Percentiles rank a stretch among this genome's conserved stretches.
Conservation (phyloP, 2,113 vertebrate genomes). For the Amphiprion percula region DNA sequence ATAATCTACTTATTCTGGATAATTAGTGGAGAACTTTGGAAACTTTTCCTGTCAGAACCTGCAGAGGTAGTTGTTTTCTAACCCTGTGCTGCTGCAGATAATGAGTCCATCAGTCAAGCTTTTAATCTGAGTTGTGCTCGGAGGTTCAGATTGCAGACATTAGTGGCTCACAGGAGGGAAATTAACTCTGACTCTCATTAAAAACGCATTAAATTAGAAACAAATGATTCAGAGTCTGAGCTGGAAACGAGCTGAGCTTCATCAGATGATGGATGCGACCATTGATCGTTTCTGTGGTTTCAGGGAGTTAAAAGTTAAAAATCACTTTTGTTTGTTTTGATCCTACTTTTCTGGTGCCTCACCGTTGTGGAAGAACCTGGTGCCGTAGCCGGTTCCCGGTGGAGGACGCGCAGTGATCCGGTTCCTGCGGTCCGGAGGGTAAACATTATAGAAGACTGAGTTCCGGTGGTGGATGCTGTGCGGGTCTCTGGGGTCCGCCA, state of each 20-base stretch:
- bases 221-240: neutral
- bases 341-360: constrained; percentile 35
- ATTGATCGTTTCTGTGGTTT: neutral
- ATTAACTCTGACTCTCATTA: constrained; percentile 25
- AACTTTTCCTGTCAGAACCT: neutral
- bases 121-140: constrained; percentile 7
- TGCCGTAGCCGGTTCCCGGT: constrained; percentile 75
- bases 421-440: constrained; percentile 69
- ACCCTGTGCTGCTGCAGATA: neutral
- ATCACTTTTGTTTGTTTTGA: no score
- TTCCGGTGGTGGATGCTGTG: constrained; percentile 77
- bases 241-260: neutral
- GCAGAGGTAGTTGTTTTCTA: neutral
- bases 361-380: constrained; percentile 85
- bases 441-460: constrained; percentile 79
- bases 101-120: constrained; percentile 7
- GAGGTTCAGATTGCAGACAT: constrained; percentile 18
- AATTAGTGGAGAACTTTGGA: neutral
- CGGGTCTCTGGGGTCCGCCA: constrained; percentile 59
- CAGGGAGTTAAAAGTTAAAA: no score
- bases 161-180: neutral
- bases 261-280: neutral
- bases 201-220: constrained; percentile 15
- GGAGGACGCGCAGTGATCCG: constrained; percentile 46
- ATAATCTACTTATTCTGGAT: neutral